Conservation (phyloP, 1,140 invertebrate species). For the Hylaeus volcanicus region DNA sequence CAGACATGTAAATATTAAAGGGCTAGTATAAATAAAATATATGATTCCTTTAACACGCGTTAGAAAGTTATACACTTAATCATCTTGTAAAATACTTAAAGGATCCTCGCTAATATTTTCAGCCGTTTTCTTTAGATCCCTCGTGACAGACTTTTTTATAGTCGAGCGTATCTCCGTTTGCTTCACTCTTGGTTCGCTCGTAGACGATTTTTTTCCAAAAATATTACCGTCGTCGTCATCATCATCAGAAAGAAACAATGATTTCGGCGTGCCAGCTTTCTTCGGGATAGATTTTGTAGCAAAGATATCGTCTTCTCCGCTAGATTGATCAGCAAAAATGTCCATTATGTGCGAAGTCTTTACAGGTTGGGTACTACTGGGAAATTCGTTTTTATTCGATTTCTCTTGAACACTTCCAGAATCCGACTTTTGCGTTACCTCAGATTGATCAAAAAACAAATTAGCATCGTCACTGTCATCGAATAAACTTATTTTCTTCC, state of each 20-base stretch:
- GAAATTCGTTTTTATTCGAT: slow-evolving; percentile 4
- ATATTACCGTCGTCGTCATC: slow-evolving; percentile 66
- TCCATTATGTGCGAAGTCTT: slow-evolving; percentile 66
- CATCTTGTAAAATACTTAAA: slow-evolving; percentile 72
- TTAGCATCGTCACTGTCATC: slow-evolving; percentile 59
- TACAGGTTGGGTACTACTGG: slow-evolving; percentile 12
- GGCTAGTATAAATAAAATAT: slow-evolving; percentile 38
- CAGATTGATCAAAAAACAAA: slow-evolving; percentile 46
- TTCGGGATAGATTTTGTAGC: slow-evolving; percentile 50
- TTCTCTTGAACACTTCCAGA: slow-evolving; percentile 15
- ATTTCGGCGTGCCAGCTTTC: slow-evolving; percentile 37
- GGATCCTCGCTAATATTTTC: slow-evolving; percentile 77
- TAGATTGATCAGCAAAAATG: slow-evolving; percentile 74
- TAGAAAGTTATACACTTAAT: slow-evolving; percentile 56
- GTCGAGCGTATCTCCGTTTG: slow-evolving; percentile 29
- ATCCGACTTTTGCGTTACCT: slow-evolving; percentile 42
- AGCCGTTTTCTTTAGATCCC: slow-evolving; percentile 76
- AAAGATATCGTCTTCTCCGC: slow-evolving; percentile 75
- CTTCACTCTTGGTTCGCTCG: slow-evolving; percentile 18
- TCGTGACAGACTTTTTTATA: slow-evolving; percentile 71
- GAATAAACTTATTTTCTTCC: slow-evolving; percentile 56
- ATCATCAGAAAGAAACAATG: slow-evolving; percentile 64
- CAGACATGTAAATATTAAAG: background rate
- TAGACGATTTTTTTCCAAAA: slow-evolving; percentile 58
- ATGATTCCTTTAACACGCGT: background rate